phyloP scores from a whole-genome alignment of 2,797 vertebrate species.

The Darevskia nairensis region DNA sequence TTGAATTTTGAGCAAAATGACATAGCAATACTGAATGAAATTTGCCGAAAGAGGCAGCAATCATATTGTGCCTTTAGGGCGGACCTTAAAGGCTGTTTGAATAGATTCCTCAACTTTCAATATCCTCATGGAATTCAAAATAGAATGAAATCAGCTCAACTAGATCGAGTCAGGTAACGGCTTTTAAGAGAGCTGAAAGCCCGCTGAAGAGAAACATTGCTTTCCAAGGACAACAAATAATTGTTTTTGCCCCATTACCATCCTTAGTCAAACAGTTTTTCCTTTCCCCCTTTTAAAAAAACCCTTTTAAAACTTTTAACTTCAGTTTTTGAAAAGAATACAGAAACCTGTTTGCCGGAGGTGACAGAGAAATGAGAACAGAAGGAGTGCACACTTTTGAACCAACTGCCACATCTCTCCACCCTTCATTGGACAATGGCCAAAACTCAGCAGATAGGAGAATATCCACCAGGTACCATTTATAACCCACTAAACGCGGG shows the following conservation, averaged over 20 bases:
- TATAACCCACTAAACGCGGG: background rate
- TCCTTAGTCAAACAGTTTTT: background rate
- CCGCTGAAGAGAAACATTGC: background rate
- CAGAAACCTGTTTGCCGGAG: background rate
- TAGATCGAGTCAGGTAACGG: background rate
- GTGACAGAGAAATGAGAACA: background rate
- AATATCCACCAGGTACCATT: background rate
- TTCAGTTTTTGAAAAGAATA: background rate
- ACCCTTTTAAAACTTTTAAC: too few relatives aligned
- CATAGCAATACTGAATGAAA: background rate
- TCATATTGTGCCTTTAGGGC: background rate
- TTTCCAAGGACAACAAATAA: background rate
- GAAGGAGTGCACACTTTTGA: background rate
- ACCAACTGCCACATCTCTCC: background rate
- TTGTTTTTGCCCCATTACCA: background rate
- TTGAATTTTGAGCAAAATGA: background rate
- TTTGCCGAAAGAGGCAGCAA: conserved; percentile 7
- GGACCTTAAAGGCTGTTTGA: background rate
- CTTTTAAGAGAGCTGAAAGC: background rate
- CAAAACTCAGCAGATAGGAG: background rate
- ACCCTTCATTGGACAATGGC: background rate
- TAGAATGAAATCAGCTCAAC: background rate
- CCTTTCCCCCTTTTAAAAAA: too few relatives aligned
- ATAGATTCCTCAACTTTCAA: background rate
- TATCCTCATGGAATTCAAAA: conserved; percentile 4